Conservation (phyloP, 1,140 invertebrate species). For the Meloidogyne hapla region DNA sequence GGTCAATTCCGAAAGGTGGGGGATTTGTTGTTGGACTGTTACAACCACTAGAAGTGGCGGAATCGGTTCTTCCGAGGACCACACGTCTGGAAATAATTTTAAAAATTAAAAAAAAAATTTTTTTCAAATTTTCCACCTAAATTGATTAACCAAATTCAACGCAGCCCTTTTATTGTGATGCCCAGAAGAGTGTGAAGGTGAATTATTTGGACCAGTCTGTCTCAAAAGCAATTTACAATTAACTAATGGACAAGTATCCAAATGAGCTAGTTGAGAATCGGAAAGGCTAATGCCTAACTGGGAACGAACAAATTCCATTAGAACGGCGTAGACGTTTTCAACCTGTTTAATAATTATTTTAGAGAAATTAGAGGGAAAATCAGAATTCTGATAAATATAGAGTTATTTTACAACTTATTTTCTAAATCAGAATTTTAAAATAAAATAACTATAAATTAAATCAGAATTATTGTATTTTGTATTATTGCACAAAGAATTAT, state of each 20-base stretch:
- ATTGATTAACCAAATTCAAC: slow-evolving; percentile 46
- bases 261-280: slow-evolving; percentile 48
- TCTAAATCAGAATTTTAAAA: too few species aligned
- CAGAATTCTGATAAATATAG: too few species aligned
- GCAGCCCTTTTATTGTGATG: slow-evolving; percentile 27
- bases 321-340: slow-evolving; percentile 50
- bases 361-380: too few species aligned
- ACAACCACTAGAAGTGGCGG: background rate
- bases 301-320: slow-evolving; percentile 46
- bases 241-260: slow-evolving; percentile 51
- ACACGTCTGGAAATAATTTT: slow-evolving; percentile 40
- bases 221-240: slow-evolving; percentile 48
- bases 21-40: background rate
- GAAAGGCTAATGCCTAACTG: slow-evolving; percentile 36
- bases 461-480: too few species aligned
- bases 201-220: slow-evolving; percentile 18
- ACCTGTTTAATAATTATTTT: slow-evolving; percentile 25
- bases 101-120: slow-evolving; percentile 9
- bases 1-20: background rate
- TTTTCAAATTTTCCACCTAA: slow-evolving; percentile 22
- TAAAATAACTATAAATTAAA: too few species aligned
- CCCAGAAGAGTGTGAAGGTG: slow-evolving; percentile 25
- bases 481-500: too few species aligned
- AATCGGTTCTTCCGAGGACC: background rate
- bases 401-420: too few species aligned